Evolutionary conservation across 1,140 invertebrate genomes (phyloP).

Genomic region (Diprion similis): DNA sequence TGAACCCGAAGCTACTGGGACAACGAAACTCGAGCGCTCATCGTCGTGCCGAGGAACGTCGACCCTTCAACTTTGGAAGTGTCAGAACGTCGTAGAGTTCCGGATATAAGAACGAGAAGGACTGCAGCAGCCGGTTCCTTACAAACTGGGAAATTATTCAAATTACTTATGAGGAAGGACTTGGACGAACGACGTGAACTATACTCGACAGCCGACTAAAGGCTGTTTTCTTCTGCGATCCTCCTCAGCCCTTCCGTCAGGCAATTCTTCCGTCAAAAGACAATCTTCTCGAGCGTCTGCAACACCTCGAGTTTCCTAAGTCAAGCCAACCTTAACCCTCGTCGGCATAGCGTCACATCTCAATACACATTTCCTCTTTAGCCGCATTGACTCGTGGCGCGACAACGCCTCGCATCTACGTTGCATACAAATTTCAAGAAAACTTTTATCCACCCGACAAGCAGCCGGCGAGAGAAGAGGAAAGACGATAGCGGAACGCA

Average conservation of each 20-base stretch:
- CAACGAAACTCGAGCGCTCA: too few relatives aligned
- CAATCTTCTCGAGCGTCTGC: too few relatives aligned
- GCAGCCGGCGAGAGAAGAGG: neutral
- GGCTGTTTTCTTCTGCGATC: too few relatives aligned
- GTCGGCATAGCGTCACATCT: neutral
- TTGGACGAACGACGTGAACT: neutral
- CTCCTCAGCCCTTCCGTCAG: too few relatives aligned
- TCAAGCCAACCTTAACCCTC: neutral
- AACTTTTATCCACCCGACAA: neutral
- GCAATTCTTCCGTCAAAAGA: too few relatives aligned
- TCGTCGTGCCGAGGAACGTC: neutral
- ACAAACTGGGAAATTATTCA: constrained; percentile 3
- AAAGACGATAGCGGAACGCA: too few relatives aligned
- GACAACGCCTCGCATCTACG: neutral
- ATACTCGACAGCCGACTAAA: too few relatives aligned
- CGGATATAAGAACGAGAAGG: neutral
- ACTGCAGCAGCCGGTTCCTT: neutral
- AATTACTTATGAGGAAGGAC: neutral
- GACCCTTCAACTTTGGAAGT: neutral
- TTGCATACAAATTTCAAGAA: neutral
- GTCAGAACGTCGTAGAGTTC: neutral
- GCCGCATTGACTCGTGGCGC: neutral
- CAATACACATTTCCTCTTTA: neutral
- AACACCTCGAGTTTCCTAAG: neutral
- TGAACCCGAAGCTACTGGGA: neutral